These are phyloP conservation scores for Poeciliopsis turneri DNA, from an alignment of 2,797 vertebrate genomes.

Conservation along the genomic window DNA sequence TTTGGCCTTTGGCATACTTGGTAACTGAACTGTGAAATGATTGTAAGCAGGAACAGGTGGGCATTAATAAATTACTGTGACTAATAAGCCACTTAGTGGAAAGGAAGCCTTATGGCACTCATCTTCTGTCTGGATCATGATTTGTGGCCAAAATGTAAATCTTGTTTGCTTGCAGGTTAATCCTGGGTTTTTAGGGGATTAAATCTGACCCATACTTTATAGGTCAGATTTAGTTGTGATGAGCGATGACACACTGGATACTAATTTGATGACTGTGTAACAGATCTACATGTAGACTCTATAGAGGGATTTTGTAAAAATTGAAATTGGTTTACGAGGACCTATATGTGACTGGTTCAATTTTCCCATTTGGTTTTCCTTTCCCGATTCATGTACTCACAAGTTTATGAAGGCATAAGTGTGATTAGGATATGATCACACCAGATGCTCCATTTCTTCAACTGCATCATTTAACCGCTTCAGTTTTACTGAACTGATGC, in stretches of 20 bases:
- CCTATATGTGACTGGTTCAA: not conserved
- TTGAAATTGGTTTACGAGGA: not conserved
- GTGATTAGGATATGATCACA: constrained; percentile 2
- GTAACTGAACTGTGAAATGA: constrained; percentile 29
- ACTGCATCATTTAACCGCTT: not conserved
- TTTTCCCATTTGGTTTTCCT: constrained; percentile 35
- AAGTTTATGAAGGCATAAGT: constrained; percentile 6
- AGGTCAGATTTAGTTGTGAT: constrained; percentile 38
- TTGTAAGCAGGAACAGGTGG: constrained; percentile 32
- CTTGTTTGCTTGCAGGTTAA: constrained; percentile 61
- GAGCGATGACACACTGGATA: constrained; percentile 41
- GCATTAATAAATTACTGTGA: constrained; percentile 53
- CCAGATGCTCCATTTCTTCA: constrained; percentile 1
- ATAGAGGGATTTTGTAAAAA: not conserved
- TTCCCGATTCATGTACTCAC: constrained; percentile 25
- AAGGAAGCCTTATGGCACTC: constrained; percentile 52
- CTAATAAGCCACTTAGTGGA: constrained; percentile 63
- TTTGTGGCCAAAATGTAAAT: constrained; percentile 44
- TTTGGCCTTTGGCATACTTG: constrained; percentile 27
- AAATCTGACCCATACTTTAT: constrained; percentile 26
- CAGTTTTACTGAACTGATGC: constrained; percentile 1
- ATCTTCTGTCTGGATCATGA: constrained; percentile 55
- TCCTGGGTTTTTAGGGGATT: constrained; percentile 59
- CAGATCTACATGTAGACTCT: not conserved
- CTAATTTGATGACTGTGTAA: constrained; percentile 37